phyloP scores from a whole-genome alignment of 2,113 vertebrate genomes.

The Copsychus sechellarum region DNA sequence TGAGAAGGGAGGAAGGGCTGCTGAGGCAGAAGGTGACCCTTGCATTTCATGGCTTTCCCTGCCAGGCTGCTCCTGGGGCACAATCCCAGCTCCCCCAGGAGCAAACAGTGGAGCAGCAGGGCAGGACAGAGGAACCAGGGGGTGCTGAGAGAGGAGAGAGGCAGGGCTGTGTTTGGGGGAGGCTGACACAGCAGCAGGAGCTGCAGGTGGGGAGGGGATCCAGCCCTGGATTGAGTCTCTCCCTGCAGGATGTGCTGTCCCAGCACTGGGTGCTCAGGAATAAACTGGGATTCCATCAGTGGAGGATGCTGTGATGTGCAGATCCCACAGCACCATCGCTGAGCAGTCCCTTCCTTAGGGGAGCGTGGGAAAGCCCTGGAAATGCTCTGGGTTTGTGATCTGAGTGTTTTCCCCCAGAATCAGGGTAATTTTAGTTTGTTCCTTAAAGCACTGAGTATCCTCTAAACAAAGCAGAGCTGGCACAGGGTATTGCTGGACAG shows the following conservation, averaged over 20 bases:
- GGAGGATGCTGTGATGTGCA: neutral
- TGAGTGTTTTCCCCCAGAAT: neutral
- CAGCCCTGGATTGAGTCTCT: neutral
- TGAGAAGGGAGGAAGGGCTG: neutral
- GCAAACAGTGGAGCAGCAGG: neutral
- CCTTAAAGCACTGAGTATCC: neutral
- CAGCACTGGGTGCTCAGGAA: neutral
- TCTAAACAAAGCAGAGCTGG: neutral
- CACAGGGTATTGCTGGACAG: fast-evolving
- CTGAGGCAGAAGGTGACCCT: neutral
- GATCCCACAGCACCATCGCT: neutral
- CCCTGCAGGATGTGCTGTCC: neutral
- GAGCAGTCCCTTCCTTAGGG: neutral
- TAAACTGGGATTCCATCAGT: fast-evolving
- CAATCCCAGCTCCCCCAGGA: neutral
- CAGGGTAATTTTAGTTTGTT: neutral
- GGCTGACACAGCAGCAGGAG: neutral
- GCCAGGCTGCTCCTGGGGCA: neutral
- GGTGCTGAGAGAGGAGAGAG: neutral
- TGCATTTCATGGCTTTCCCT: neutral
- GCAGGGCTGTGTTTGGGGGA: neutral
- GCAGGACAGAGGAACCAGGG: neutral
- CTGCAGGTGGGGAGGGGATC: neutral
- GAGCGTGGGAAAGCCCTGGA: neutral
- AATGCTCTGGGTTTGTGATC: neutral